phyloP scores from a whole-genome alignment of 2,888 invertebrate species.

The Phyllotreta cruciferae region DNA sequence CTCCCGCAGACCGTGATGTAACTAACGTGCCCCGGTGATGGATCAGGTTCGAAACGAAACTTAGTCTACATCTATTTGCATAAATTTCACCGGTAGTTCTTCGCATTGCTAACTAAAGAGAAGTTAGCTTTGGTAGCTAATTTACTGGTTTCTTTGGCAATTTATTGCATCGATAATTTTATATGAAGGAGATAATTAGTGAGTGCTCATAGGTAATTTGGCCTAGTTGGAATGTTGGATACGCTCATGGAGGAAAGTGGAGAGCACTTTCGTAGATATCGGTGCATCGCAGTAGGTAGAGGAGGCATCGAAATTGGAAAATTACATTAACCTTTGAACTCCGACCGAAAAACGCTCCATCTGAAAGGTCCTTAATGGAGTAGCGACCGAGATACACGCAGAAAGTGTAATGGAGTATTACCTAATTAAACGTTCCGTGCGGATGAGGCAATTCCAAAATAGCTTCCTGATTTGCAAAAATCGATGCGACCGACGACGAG shows the following conservation, averaged over 20 bases:
- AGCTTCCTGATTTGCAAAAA: no score
- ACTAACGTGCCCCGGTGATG: conserved; percentile 32
- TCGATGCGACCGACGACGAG: no score
- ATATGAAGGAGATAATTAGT: no score
- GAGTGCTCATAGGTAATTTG: no score
- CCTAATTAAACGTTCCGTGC: no score
- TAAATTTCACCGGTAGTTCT: conserved; percentile 28
- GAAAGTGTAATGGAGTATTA: no score
- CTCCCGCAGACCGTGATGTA: conserved; percentile 38
- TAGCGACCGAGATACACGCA: not conserved
- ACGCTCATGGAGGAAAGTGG: not conserved
- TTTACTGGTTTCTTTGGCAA: no score
- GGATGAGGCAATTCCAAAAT: no score
- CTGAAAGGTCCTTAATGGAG: no score
- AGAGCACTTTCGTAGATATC: not conserved
- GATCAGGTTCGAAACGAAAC: conserved; percentile 33
- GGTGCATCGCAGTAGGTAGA: no score
- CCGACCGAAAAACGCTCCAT: conserved; percentile 1
- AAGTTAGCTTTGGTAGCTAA: not conserved
- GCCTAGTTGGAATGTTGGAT: not conserved
- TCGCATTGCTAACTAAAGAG: not conserved
- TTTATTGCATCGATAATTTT: no score
- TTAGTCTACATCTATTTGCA: conserved; percentile 31
- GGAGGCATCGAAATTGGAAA: conserved; percentile 38
- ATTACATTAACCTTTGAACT: conserved; percentile 40